phyloP scores from a whole-genome alignment of 2,888 invertebrate species.

The Gandaritis pyraliata region DNA sequence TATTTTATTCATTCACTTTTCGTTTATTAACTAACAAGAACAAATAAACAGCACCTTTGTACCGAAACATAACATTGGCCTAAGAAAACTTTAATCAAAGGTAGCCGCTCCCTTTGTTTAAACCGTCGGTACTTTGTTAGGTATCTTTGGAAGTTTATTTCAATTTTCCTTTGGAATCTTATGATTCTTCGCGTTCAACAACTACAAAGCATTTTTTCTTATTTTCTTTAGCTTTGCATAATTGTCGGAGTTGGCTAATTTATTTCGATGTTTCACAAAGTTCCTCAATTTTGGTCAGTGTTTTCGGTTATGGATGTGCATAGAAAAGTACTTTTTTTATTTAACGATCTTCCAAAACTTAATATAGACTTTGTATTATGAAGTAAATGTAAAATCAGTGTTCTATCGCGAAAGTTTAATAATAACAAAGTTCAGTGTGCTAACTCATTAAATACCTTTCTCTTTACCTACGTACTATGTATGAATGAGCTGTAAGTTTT shows the following conservation, averaged over 20 bases:
- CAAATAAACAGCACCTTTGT: slow-evolving; percentile 17
- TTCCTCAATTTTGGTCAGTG: too few relatives aligned
- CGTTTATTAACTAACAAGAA: not conserved
- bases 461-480: too few relatives aligned
- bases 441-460: too few relatives aligned
- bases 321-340: too few relatives aligned
- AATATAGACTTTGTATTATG: too few relatives aligned
- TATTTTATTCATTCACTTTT: not conserved
- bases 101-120: slow-evolving; percentile 45
- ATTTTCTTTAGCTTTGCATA: slow-evolving; percentile 13
- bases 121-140: slow-evolving; percentile 30
- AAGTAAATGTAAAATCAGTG: too few relatives aligned
- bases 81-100: slow-evolving; percentile 44
- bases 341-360: too few relatives aligned
- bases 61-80: slow-evolving; percentile 26
- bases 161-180: slow-evolving; percentile 42
- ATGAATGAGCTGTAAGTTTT: too few relatives aligned
- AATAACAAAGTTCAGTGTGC: too few relatives aligned
- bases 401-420: too few relatives aligned
- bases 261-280: not conserved
- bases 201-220: slow-evolving; percentile 33
- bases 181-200: slow-evolving; percentile 34
- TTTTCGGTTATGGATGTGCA: too few relatives aligned
- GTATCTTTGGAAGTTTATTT: slow-evolving; percentile 44
- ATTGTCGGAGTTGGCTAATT: not conserved